phyloP scores from a whole-genome alignment of 2,797 vertebrate species.

The Psittacula echo region DNA sequence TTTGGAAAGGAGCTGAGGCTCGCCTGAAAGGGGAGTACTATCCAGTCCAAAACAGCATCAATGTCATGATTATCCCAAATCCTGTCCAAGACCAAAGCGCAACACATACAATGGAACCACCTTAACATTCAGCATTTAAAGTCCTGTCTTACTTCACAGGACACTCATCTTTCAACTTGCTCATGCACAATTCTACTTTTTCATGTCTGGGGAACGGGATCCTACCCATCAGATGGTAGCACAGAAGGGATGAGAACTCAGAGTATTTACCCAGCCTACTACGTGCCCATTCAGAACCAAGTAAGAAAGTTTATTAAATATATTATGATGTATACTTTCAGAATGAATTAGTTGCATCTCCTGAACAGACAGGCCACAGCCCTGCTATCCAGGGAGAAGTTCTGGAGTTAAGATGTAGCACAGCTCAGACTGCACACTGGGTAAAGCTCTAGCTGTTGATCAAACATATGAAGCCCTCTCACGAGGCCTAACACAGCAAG shows the following conservation, averaged over 20 bases:
- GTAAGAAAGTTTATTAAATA: neutral
- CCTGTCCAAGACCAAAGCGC: neutral
- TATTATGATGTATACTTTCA: neutral
- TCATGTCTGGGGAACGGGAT: neutral
- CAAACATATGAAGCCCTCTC: rapidly evolving
- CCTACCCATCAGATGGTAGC: neutral
- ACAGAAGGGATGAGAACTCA: neutral
- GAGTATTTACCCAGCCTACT: neutral
- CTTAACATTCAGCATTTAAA: neutral
- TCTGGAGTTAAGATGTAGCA: neutral
- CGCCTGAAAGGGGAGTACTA: neutral
- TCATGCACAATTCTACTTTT: neutral
- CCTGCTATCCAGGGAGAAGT: neutral
- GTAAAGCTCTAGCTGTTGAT: neutral
- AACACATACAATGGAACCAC: rapidly evolving
- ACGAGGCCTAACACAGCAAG: neutral
- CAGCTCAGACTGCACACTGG: neutral
- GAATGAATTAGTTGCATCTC: neutral
- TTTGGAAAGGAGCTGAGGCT: neutral
- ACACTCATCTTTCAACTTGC: neutral
- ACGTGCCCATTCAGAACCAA: rapidly evolving
- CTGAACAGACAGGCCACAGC: neutral
- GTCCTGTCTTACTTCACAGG: neutral
- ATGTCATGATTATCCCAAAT: neutral
- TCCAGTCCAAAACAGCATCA: neutral